Percentiles rank a stretch among this genome's conserved stretches.
These are phyloP conservation scores for Electrona antarctica DNA, from an alignment of 2,113 vertebrate genomes.

Conservation along the genomic window DNA sequence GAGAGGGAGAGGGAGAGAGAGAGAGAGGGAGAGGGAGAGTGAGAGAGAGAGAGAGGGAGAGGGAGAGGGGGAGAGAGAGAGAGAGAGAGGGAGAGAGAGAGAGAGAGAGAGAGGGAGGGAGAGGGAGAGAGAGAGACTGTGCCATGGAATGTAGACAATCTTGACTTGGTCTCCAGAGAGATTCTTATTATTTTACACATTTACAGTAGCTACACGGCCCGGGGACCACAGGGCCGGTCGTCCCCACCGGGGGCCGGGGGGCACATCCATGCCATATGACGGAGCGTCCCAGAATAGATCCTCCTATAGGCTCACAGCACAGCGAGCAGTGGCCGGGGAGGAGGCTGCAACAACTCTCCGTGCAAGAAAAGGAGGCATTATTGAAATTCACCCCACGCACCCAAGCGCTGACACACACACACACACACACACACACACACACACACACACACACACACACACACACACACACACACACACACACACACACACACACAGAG, in stretches of 20 bases:
- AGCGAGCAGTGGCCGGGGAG: too few species aligned
- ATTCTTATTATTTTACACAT: too few species aligned
- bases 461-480: slow-evolving; percentile 3
- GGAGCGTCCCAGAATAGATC: too few species aligned
- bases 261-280: too few species aligned
- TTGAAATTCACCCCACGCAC: background rate
- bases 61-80: background rate
- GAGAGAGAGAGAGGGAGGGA: background rate
- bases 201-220: too few species aligned
- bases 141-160: too few species aligned
- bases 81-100: background rate
- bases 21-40: background rate
- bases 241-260: background rate
- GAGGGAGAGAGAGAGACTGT: background rate
- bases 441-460: slow-evolving; percentile 5
- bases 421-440: background rate
- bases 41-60: background rate
- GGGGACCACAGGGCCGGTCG: too few species aligned
- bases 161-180: too few species aligned
- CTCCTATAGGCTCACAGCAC: too few species aligned
- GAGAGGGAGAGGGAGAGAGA: background rate
- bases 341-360: too few species aligned
- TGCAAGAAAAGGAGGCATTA: too few species aligned
- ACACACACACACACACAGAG: background rate
- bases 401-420: background rate